phyloP scores from a whole-genome alignment of 2,888 invertebrate species.

The Metallyticus violacea region DNA sequence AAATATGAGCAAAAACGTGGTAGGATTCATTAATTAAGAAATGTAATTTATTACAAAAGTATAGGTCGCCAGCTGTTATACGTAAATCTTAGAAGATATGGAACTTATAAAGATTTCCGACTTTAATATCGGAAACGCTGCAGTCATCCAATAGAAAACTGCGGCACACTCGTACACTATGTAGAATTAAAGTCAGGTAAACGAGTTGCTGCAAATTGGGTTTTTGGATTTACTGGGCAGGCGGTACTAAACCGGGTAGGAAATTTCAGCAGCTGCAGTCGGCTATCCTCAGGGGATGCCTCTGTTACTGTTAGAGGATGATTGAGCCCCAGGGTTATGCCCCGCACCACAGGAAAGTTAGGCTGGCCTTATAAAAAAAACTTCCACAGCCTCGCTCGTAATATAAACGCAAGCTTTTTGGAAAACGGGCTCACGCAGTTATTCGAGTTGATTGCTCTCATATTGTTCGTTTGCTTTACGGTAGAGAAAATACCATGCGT shows the following conservation, averaged over 20 bases:
- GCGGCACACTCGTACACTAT: background rate
- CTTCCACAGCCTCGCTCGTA: no score
- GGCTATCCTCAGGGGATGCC: background rate
- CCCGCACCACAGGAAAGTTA: background rate
- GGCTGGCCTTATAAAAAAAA: background rate
- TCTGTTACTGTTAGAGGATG: background rate
- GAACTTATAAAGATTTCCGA: no score
- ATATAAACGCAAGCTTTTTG: background rate
- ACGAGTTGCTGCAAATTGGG: background rate
- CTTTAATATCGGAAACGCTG: no score
- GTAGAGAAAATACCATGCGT: no score
- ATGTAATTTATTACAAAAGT: no score
- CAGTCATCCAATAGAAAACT: background rate
- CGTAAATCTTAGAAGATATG: no score
- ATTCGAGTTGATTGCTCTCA: no score
- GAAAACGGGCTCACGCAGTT: no score
- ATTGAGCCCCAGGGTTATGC: background rate
- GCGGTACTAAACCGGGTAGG: background rate
- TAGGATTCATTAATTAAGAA: no score
- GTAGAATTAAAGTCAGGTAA: background rate
- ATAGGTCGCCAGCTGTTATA: no score
- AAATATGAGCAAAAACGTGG: no score
- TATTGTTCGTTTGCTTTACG: no score
- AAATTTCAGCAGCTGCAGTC: background rate
- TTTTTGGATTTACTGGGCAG: background rate